These are phyloP conservation scores for Cryptoleucopteryx plumbea DNA, from an alignment of 2,113 vertebrate genomes.

Conservation along the genomic window DNA sequence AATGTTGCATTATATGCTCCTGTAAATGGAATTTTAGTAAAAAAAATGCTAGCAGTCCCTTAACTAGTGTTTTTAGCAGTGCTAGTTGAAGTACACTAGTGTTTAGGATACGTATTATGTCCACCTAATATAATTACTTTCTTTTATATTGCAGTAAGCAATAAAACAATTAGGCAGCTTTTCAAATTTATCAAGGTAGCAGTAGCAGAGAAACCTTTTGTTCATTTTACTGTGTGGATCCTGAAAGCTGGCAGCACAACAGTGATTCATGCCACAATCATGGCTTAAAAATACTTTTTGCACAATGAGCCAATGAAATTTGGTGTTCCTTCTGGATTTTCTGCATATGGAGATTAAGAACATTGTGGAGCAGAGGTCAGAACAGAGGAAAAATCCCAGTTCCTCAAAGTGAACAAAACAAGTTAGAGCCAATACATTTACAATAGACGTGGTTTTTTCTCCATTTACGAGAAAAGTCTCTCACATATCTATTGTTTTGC, in stretches of 20 bases:
- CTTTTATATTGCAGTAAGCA: slow-evolving; percentile 10
- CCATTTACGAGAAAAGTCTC: neutral
- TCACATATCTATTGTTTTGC: neutral
- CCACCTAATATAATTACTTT: slow-evolving; percentile 12
- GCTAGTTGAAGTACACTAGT: neutral
- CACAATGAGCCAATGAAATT: neutral
- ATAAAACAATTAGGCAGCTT: slow-evolving; percentile 27
- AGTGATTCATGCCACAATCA: neutral
- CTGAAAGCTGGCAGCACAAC: neutral
- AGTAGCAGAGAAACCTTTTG: slow-evolving; percentile 27
- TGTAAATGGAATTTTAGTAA: slow-evolving; percentile 32
- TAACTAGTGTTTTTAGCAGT: slow-evolving; percentile 45
- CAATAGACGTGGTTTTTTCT: neutral
- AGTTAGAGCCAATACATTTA: neutral
- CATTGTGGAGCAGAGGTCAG: neutral
- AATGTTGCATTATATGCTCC: slow-evolving; percentile 30
- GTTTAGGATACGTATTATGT: slow-evolving; percentile 27
- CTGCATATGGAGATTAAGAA: neutral
- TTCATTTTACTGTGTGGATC: neutral
- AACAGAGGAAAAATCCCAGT: neutral
- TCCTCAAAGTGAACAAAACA: neutral
- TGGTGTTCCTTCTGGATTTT: neutral
- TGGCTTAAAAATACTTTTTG: neutral
- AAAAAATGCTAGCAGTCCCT: slow-evolving; percentile 29
- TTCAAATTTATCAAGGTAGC: slow-evolving; percentile 29